These are phyloP conservation scores for Arrhopalites spinosus DNA, from an alignment of 2,888 invertebrate species.

Conservation along the genomic window DNA sequence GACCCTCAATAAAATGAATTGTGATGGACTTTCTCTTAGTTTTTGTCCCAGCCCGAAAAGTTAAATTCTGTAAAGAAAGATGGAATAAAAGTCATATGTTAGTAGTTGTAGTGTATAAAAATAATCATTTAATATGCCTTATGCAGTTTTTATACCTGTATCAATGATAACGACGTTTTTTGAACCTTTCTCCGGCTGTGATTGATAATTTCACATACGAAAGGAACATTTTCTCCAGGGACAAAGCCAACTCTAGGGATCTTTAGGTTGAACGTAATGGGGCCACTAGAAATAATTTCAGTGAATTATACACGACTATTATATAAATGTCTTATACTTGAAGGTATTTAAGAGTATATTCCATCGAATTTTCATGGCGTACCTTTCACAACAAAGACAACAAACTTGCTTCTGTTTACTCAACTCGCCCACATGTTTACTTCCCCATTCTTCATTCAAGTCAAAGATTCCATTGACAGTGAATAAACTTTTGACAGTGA, in stretches of 20 bases:
- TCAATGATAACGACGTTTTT: conserved; percentile 8
- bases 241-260: conserved; percentile 36
- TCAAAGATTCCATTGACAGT: conserved; percentile 81
- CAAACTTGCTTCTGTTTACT: conserved; percentile 77
- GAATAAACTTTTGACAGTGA: conserved; percentile 79
- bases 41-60: conserved; percentile 18
- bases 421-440: conserved; percentile 71
- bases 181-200: conserved; percentile 29
- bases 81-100: too few relatives aligned
- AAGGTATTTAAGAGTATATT: too few relatives aligned
- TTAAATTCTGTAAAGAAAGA: conserved; percentile 11
- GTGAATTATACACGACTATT: too few relatives aligned
- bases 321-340: too few relatives aligned
- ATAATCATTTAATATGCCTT: neutral
- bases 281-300: conserved; percentile 36
- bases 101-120: too few relatives aligned
- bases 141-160: conserved; percentile 26
- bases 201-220: conserved; percentile 34
- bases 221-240: conserved; percentile 36
- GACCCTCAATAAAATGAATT: conserved; percentile 28
- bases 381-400: conserved; percentile 68
- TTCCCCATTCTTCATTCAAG: conserved; percentile 75
- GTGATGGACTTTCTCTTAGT: conserved; percentile 28
- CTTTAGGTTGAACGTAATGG: conserved; percentile 28
- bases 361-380: neutral